phyloP scores from a whole-genome alignment of 2,888 invertebrate species.

The Coenonympha glycerion region DNA sequence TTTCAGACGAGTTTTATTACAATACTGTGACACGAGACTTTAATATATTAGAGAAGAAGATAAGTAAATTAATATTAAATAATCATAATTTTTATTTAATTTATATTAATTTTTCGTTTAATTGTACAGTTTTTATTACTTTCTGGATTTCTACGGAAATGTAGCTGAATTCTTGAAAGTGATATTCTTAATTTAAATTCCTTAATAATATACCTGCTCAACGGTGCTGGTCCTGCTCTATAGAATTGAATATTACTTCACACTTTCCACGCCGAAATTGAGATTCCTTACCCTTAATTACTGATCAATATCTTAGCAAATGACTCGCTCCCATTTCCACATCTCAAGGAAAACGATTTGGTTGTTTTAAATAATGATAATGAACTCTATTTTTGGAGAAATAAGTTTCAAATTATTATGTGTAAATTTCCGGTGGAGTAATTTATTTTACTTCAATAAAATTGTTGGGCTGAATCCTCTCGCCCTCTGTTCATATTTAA shows the following conservation, averaged over 20 bases:
- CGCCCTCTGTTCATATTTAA: neutral
- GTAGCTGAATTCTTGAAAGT: no score
- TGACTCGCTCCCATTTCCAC: slow-evolving; percentile 5
- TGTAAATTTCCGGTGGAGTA: neutral
- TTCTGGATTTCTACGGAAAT: no score
- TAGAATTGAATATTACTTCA: slow-evolving; percentile 9
- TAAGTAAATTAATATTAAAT: no score
- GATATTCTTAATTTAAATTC: no score
- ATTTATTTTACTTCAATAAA: slow-evolving; percentile 14
- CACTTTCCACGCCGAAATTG: slow-evolving; percentile 2
- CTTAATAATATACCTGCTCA: no score
- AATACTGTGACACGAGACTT: no score
- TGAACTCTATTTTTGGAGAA: neutral
- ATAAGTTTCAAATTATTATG: neutral
- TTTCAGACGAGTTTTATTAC: no score
- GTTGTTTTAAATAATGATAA: neutral
- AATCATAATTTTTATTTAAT: no score
- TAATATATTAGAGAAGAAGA: no score
- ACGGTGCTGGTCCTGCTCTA: neutral
- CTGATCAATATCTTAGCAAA: slow-evolving; percentile 15
- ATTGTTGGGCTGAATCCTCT: neutral
- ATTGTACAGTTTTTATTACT: no score
- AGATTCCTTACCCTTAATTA: slow-evolving; percentile 10
- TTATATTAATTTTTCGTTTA: no score
- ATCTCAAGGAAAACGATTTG: neutral